Evolutionary conservation across 2,113 vertebrate species (phyloP), one percentile per base, ranked within the genome.

Genomic region (Grammomys dolichurus): DNA sequence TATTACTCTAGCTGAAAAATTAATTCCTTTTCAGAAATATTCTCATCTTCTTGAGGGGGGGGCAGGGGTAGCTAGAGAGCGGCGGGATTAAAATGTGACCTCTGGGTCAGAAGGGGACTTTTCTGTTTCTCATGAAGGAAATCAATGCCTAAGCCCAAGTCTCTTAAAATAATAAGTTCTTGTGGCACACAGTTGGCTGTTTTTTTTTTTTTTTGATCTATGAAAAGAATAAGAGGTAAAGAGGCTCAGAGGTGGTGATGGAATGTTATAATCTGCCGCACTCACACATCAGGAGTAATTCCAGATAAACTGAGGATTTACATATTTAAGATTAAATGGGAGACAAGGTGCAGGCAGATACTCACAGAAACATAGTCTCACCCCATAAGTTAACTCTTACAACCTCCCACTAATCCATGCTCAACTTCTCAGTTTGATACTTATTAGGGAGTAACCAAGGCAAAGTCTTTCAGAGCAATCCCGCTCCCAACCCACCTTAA

Each of bases 241-340:
- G 99, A 99, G 98, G 98, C 99, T 99, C 98, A 99, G 98, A 98
- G 98, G 98, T 98, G 98, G 98, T 87, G 97, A 98, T 98, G 98
- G 98, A 98, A 98, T 99, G 98, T 98, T 98, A 98, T 99, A 99
- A 99, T 99, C 99, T 98, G 98, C 98, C 98, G 97, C 98, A 98
- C 99, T 99, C 98, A 99, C 98, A 98, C 98, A 98, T 98, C 98
- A 98, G 98, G 97, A 98, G 98, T 99, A 99, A 99, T 98, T 99
- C 98, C 98, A 99, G 98, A 99, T 99, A 98, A 99, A 99, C 98
- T 98, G 98, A 98, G 99, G 99, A 99, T 99, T 99, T 99, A 98
- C 98, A 99, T 99, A 98, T 98, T 98, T 99, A 98, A 99, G 98
- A 99, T 99, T 98, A 99, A 99, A 98, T 96, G 96, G 97, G 95